phyloP scores from a whole-genome alignment of 2,888 invertebrate species.

The Perizoma affinitatum region DNA sequence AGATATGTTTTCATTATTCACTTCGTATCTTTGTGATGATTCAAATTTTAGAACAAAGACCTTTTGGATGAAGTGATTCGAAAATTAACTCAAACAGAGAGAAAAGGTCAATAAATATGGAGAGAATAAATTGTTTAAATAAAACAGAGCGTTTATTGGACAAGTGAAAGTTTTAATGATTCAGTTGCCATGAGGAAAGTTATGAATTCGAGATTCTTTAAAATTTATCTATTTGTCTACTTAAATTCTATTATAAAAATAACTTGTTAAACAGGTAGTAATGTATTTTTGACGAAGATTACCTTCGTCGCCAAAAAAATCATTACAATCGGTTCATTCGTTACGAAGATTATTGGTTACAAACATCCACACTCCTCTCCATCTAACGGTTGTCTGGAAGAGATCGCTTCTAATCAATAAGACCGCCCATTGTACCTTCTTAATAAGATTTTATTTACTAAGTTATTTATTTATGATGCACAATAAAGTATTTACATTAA shows the following conservation, averaged over 20 bases:
- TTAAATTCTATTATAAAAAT: background rate
- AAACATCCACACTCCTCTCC: no score
- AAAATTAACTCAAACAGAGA: constrained; percentile 12
- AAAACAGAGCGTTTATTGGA: constrained; percentile 10
- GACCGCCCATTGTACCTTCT: no score
- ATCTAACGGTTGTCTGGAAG: no score
- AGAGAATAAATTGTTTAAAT: constrained; percentile 7
- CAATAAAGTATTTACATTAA: no score
- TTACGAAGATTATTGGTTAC: no score
- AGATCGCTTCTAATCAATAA: no score
- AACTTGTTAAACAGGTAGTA: no score
- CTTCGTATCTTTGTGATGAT: constrained; percentile 42
- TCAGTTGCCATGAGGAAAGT: background rate
- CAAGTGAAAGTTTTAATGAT: background rate
- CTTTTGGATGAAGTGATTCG: constrained; percentile 34
- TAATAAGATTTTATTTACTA: no score
- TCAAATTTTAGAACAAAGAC: constrained; percentile 44
- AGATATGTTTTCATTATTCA: constrained; percentile 47
- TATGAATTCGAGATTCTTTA: background rate
- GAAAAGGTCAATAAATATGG: constrained; percentile 17
- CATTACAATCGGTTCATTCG: no score
- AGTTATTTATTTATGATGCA: no score
- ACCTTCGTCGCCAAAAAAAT: no score
- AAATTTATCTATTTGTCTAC: background rate
- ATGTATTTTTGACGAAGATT: background rate